Evolutionary conservation across 1,140 invertebrate species (phyloP), one percentile per base, ranked within the genome.

Genomic region (Drosophila repletoides): DNA sequence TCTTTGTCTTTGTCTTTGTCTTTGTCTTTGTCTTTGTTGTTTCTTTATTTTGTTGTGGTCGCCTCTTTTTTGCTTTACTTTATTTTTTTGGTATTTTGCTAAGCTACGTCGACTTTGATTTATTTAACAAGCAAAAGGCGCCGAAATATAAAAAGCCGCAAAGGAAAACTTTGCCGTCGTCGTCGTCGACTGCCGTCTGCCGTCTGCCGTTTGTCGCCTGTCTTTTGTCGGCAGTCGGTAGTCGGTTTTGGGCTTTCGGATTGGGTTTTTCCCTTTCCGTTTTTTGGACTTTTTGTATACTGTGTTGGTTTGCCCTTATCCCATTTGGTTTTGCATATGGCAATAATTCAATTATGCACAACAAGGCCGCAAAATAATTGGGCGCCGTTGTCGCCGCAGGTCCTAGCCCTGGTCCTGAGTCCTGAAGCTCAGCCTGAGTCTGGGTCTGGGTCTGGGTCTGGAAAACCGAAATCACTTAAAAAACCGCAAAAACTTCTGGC

Each of bases 321-420:
- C 74, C 55, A 59, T 70, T 83, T 74, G 55, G 65, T 74, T 84
- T 84, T 84, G 76, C 74, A 68, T 71, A 84, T 84, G 79, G 79
- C 80, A 86, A 84, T 84, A 84, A 84, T 86, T 84, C 80, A 84
- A 84, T 84, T 84, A 84, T 84, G 80, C 80, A 86, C 66, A 83
- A 83, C 77, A 84, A 79, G 80, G 77, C 80, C 74, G 74, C 77
- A 71, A 84, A 74, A 84, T 84, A 81, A 71, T 83, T 79, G 65
- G 49, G 17, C 58, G 40, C 31, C 46, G 56, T 36, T 38, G 51
- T 36, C 24, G 71, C 66, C 65, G 22, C 38, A 52, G 10, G 22
- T 29, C 14, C 59, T 28, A 9, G 7, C 26, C 17, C 29, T 38
- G 19, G 24, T 45, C 3, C 31, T 12, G 34, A 21, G 4, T 29